Evolutionary conservation across 2,797 vertebrate genomes (phyloP).

Genomic region (Allochrocebus solatus): DNA sequence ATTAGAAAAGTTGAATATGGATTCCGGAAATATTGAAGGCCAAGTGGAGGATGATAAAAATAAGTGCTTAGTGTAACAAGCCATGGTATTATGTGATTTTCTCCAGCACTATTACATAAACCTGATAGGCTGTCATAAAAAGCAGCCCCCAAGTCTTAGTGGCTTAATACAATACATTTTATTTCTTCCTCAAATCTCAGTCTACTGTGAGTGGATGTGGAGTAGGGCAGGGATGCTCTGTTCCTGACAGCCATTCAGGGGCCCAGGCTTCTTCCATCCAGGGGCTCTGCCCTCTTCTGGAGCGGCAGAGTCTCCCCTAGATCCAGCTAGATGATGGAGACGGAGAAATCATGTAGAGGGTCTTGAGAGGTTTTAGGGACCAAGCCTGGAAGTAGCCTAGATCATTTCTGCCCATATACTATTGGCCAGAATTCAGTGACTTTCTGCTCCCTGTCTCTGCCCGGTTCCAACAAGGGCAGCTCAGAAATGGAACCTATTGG

Average conservation of each 20-base stretch:
- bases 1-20: background rate
- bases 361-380: background rate
- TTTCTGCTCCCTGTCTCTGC: background rate
- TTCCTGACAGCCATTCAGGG: background rate
- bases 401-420: background rate
- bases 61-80: background rate
- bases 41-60: background rate
- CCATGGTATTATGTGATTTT: background rate
- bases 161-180: background rate
- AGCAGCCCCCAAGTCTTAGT: background rate
- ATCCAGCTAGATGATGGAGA: background rate
- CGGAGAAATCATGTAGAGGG: background rate
- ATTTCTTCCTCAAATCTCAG: background rate
- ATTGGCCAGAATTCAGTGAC: background rate
- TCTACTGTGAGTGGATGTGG: background rate
- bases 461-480: background rate
- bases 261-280: background rate
- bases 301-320: background rate
- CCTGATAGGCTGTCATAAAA: background rate
- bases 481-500: background rate
- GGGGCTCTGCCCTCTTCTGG: background rate
- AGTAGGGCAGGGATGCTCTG: background rate
- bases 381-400: background rate
- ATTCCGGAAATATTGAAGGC: background rate
- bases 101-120: background rate